These are phyloP conservation scores for Thalassophryne amazonica DNA, from an alignment of 2,797 vertebrate genomes.

Conservation along the genomic window DNA sequence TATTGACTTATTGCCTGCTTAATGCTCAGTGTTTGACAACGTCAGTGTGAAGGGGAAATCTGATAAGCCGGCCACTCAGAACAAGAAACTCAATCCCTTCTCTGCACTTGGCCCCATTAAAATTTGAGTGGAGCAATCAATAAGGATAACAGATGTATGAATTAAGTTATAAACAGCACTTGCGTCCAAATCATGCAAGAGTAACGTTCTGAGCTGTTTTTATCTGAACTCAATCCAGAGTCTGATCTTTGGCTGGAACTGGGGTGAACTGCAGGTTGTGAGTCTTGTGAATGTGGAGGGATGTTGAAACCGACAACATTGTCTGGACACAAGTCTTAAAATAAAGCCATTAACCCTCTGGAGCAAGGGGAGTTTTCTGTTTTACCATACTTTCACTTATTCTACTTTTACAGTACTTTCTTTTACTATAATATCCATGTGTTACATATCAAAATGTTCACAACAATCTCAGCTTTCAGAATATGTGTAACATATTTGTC, in stretches of 20 bases:
- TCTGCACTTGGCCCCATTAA: slow-evolving; percentile 34
- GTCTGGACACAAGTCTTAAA: slow-evolving; percentile 43
- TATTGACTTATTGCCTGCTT: slow-evolving; percentile 53
- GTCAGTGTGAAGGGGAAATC: slow-evolving; percentile 34
- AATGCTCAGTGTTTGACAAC: slow-evolving; percentile 37
- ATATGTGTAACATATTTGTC: too few species aligned
- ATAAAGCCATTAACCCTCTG: slow-evolving; percentile 55
- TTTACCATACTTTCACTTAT: too few species aligned
- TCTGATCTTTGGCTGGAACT: slow-evolving; percentile 3
- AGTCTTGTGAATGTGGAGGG: slow-evolving; percentile 5
- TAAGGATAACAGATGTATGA: slow-evolving; percentile 41
- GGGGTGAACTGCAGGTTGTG: background rate
- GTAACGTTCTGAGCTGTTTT: slow-evolving; percentile 22
- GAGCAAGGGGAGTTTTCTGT: too few species aligned
- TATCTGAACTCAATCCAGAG: slow-evolving; percentile 11
- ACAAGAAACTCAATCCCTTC: slow-evolving; percentile 42
- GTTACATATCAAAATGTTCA: too few species aligned
- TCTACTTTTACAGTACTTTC: too few species aligned
- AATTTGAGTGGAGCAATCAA: slow-evolving; percentile 41
- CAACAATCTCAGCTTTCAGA: too few species aligned
- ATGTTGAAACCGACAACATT: slow-evolving; percentile 27
- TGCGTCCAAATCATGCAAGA: slow-evolving; percentile 3
- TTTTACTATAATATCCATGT: too few species aligned
- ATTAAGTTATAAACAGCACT: slow-evolving; percentile 34
- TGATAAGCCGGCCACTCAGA: slow-evolving; percentile 38